Conservation (phyloP, 2,888 invertebrate genomes). For the Dryococelus australis region DNA sequence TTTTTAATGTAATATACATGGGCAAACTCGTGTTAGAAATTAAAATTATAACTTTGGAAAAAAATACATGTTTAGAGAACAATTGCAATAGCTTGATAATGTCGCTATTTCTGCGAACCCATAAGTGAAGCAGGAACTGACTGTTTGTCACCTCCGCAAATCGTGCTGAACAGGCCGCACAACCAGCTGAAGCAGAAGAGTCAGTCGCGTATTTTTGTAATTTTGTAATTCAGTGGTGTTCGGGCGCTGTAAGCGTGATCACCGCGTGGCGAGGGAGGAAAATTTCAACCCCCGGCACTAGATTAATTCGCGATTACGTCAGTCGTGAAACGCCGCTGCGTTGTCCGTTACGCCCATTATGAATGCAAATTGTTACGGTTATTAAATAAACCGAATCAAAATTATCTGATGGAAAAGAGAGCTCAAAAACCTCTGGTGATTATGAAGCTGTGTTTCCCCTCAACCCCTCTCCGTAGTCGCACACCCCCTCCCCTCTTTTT, state of each 20-base stretch:
- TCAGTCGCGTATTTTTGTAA: not conserved
- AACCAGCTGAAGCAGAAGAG: not conserved
- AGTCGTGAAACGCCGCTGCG: not conserved
- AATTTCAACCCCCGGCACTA: slow-evolving; percentile 46
- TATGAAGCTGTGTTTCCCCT: slow-evolving; percentile 4
- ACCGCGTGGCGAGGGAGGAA: slow-evolving; percentile 35
- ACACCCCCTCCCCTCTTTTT: not conserved
- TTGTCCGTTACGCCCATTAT: not conserved
- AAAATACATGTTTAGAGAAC: too few species aligned
- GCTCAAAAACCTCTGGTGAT: slow-evolving; percentile 27
- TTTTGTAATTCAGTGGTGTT: not conserved
- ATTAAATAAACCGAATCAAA: slow-evolving; percentile 30
- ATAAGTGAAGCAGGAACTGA: too few species aligned
- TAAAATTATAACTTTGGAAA: too few species aligned
- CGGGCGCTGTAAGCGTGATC: slow-evolving; percentile 25
- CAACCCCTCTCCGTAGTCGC: not conserved
- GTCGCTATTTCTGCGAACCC: too few species aligned
- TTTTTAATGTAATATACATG: too few species aligned
- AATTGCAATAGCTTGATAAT: too few species aligned
- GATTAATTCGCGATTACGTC: slow-evolving; percentile 25
- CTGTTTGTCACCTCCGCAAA: not conserved
- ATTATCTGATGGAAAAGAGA: slow-evolving; percentile 31
- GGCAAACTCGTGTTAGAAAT: too few species aligned
- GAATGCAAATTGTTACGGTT: slow-evolving; percentile 30
- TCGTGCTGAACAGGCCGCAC: too few species aligned